Base-by-base conservation (phyloP, 2,888 invertebrate genomes). In the Papilio protenor region DNA sequence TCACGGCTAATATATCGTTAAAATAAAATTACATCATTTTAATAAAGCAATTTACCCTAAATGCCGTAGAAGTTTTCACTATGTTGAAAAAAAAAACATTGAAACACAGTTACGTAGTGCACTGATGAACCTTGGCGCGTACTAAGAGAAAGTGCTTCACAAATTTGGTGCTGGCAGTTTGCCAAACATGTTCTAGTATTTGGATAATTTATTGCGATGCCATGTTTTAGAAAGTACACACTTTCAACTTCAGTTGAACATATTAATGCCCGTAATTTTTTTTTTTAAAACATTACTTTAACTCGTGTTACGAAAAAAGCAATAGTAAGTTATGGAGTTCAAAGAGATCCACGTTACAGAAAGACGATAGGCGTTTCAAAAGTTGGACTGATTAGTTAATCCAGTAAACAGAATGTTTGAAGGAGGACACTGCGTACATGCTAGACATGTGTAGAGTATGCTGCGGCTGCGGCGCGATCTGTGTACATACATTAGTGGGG, bases 111-210 rank as follows among this genome's bases (percentile, higher is more conserved):
- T 61, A 61, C 61, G 61, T 61, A 61, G 33, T 49, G 18, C 47
- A 52, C 52, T 72, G 78, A 75, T 66, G 55, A 72, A 73, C 55
- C 55, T 55, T 78, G 75, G 66, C 73, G 55, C 55, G 49, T 73
- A 73, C n/a, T 40, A 49, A 78, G 78, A 59, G 71, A 78, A 75
- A 75, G 55, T 76, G 78, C 75, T 73, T 55, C 49, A 78, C 73
- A 75, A 78, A 75, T 75, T 78, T 78, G 64, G 3, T 45, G 21
- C 33, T 78, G 78, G 78, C 75, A 66, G 18, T 47, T 16, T 47
- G 75, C 78, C 78, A 78, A 73, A 11, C 21, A 33, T 59, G 69
- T 76, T 45, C 64, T 66, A 64, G 57, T 73, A 78, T 78, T 78
- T 73, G 49, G 75, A 73, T 76, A 76, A 78, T 57, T 76, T 64